Evolutionary conservation across 1,140 invertebrate genomes (phyloP).

Genomic region (Ridgeia piscesae): DNA sequence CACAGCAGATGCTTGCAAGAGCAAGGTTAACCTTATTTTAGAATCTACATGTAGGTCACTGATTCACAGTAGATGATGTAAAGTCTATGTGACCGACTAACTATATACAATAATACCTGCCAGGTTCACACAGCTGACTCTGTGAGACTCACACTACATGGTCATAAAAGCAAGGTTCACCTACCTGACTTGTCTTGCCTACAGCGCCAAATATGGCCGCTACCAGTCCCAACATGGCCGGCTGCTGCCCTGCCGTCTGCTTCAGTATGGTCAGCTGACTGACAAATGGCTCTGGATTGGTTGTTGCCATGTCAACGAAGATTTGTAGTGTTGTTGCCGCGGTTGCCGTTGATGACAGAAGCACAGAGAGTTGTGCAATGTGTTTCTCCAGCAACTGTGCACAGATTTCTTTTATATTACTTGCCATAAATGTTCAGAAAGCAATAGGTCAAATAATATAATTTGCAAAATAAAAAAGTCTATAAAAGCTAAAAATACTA

Average conservation of each 20-base stretch:
- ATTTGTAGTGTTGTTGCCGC: conserved; percentile 72
- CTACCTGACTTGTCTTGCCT: conserved; percentile 52
- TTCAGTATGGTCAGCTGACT: conserved; percentile 72
- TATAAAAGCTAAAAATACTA: too few species aligned
- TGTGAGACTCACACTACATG: too few species aligned
- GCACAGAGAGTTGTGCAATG: conserved; percentile 76
- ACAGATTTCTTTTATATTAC: conserved; percentile 23
- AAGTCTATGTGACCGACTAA: too few species aligned
- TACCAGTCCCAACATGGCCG: conserved; percentile 63
- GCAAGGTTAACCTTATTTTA: too few species aligned
- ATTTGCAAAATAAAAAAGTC: too few species aligned
- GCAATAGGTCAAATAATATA: too few species aligned
- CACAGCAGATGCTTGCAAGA: too few species aligned
- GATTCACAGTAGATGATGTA: too few species aligned
- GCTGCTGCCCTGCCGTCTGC: conserved; percentile 68
- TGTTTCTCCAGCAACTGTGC: conserved; percentile 72
- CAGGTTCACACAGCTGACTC: too few species aligned
- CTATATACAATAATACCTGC: too few species aligned
- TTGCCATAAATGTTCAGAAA: too few species aligned
- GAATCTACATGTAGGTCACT: too few species aligned
- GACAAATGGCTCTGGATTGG: conserved; percentile 67
- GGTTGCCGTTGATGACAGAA: conserved; percentile 64
- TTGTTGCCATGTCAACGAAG: conserved; percentile 73
- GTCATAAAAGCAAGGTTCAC: conserved; percentile 20
- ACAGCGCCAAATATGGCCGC: conserved; percentile 56